Conservation (phyloP, 2,888 invertebrate genomes). For the Gasteruption jaculator region DNA sequence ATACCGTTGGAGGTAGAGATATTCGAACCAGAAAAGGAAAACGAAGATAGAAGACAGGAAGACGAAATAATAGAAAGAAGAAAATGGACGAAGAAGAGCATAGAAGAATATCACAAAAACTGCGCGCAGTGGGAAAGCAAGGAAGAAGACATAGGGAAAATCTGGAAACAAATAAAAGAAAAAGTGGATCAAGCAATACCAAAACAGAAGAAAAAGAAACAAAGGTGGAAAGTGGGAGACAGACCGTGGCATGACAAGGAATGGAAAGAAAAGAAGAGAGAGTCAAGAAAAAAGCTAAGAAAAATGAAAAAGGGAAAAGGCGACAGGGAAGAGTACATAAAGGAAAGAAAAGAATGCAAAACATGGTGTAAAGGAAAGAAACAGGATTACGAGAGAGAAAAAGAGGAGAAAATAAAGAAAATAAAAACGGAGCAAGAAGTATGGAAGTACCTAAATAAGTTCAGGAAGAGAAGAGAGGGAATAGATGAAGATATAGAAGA, state of each 20-base stretch:
- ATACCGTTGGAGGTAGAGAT: not conserved
- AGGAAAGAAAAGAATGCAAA: constrained; percentile 2
- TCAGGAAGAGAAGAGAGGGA: constrained; percentile 9
- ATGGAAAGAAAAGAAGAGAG: not conserved
- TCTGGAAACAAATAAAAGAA: constrained; percentile 3
- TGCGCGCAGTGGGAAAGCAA: not conserved
- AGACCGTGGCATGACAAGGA: not conserved
- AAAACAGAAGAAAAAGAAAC: not conserved
- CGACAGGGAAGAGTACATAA: not conserved
- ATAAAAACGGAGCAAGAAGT: constrained; percentile 4
- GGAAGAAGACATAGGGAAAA: not conserved
- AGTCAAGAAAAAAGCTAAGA: not conserved
- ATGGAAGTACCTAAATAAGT: constrained; percentile 12
- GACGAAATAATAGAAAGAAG: too few relatives aligned
- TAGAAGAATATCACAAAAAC: not conserved
- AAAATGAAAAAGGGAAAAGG: not conserved
- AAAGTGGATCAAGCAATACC: not conserved
- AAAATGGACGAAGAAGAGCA: constrained; percentile 1
- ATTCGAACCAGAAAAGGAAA: not conserved
- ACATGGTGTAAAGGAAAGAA: constrained; percentile 1
- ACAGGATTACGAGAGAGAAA: not conserved
- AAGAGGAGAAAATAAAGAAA: not conserved
- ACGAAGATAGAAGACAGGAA: not conserved
- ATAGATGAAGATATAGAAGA: constrained; percentile 6
- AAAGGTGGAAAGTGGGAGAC: not conserved